Percentiles rank a stretch among this genome's conserved stretches.
phyloP scores from a whole-genome alignment of 2,888 invertebrate genomes.

The Cheilosia soror region DNA sequence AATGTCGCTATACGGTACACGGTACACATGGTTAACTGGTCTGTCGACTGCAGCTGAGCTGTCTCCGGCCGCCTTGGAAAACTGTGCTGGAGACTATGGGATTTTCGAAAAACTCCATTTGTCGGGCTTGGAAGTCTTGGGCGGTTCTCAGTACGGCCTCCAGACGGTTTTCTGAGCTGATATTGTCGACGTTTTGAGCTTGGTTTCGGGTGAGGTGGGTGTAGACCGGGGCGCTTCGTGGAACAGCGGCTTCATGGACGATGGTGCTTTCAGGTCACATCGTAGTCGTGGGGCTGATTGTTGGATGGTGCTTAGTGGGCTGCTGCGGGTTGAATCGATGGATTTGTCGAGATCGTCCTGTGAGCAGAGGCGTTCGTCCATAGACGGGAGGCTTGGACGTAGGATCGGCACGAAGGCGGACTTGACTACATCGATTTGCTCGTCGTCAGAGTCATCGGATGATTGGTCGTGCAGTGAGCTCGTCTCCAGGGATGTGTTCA shows the following conservation, averaged over 20 bases:
- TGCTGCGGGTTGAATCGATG: conserved; percentile 80
- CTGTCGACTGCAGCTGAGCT: neutral
- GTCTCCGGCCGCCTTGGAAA: conserved; percentile 21
- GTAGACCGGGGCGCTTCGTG: conserved; percentile 82
- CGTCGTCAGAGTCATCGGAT: conserved; percentile 88
- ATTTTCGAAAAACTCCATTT: conserved; percentile 66
- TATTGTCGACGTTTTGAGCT: conserved; percentile 85
- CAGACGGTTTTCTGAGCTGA: conserved; percentile 88
- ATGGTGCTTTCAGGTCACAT: conserved; percentile 87
- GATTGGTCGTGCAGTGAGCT: conserved; percentile 86
- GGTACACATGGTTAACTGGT: conserved; percentile 15
- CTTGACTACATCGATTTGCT: conserved; percentile 90
- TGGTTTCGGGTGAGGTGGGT: conserved; percentile 81
- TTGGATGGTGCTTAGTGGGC: conserved; percentile 81
- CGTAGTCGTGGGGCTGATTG: conserved; percentile 85
- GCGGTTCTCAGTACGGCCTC: conserved; percentile 87
- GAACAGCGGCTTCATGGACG: conserved; percentile 84
- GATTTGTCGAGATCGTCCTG: conserved; percentile 80
- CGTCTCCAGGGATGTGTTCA: conserved; percentile 86
- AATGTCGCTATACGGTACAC: conserved; percentile 29
- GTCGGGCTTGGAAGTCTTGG: conserved; percentile 23
- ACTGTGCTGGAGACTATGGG: conserved; percentile 31
- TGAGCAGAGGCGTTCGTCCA: conserved; percentile 79
- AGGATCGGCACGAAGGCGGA: conserved; percentile 89
- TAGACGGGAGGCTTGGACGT: conserved; percentile 82